Conservation (phyloP, 92 coral and sea anemone species). For the Zoanthus gigantus region DNA sequence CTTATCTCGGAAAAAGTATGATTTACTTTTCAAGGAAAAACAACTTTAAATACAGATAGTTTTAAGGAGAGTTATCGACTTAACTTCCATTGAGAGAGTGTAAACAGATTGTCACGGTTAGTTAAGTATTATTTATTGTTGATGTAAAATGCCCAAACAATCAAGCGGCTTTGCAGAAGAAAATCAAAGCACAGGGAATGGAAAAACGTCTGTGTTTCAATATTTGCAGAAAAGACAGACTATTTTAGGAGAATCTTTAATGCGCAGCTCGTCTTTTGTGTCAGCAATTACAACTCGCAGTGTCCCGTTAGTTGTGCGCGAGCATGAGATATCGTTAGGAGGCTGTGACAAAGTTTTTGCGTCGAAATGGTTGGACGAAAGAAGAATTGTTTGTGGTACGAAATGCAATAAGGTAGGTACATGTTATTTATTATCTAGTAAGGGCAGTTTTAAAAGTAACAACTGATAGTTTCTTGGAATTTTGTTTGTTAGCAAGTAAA, state of each 20-base stretch:
- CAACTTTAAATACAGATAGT: not conserved
- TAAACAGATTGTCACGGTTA: not conserved
- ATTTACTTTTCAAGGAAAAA: not conserved
- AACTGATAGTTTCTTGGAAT: not conserved
- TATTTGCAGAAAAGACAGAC: conserved; percentile 67
- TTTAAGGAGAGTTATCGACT: not conserved
- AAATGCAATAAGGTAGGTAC: conserved; percentile 89
- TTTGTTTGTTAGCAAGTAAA: not conserved
- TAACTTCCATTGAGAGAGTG: not conserved
- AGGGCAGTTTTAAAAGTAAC: not conserved
- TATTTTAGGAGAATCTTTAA: conserved; percentile 22
- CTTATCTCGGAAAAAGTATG: not conserved
- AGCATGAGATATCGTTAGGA: conserved; percentile 69
- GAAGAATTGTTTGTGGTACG: conserved; percentile 91
- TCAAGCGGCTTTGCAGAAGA: conserved; percentile 21
- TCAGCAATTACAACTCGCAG: conserved; percentile 62
- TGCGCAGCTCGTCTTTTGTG: conserved; percentile 44
- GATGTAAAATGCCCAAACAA: conserved; percentile 20
- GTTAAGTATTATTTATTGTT: not conserved
- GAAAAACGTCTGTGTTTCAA: conserved; percentile 66
- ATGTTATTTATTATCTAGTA: not conserved
- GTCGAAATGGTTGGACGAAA: conserved; percentile 92
- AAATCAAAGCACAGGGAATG: conserved; percentile 2
- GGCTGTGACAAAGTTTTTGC: conserved; percentile 94
- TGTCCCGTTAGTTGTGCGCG: conserved; percentile 69